A percentile compares a stretch with the other conserved stretches of the same genome.
phyloP scores from a whole-genome alignment of 2,888 invertebrate species.

The Spisula subtruncata region DNA sequence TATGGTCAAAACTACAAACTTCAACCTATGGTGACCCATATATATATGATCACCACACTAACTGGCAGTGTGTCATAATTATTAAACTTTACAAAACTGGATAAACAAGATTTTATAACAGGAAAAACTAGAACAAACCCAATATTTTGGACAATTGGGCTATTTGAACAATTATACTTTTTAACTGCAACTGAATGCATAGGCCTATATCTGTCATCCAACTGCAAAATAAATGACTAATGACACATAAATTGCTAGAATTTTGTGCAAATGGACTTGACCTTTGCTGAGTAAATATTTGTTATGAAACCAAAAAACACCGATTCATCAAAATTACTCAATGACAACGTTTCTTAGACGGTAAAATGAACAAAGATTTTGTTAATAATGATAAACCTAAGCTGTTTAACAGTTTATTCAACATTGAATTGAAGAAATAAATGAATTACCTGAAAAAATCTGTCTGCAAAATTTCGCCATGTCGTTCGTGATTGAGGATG shows the following conservation, averaged over 20 bases:
- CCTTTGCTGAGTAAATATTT: not conserved
- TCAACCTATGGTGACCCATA: too few relatives aligned
- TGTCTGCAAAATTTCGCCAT: slow-evolving; percentile 49
- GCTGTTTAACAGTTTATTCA: not conserved
- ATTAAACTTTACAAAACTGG: too few relatives aligned
- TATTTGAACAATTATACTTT: not conserved
- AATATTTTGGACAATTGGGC: not conserved
- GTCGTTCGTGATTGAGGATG: slow-evolving; percentile 18
- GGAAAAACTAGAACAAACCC: not conserved
- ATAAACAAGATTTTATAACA: slow-evolving; percentile 5
- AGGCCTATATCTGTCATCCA: not conserved
- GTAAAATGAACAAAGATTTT: not conserved
- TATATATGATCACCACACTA: too few relatives aligned
- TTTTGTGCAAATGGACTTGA: not conserved
- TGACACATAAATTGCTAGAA: not conserved
- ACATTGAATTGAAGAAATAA: slow-evolving; percentile 1
- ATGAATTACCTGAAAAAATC: slow-evolving; percentile 43
- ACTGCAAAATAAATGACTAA: not conserved
- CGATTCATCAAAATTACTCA: not conserved
- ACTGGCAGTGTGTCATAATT: too few relatives aligned
- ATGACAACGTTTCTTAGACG: not conserved
- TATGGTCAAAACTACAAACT: too few relatives aligned
- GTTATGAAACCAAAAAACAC: slow-evolving; percentile 6
- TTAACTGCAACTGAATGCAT: not conserved
- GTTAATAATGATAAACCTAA: not conserved